phyloP scores from a whole-genome alignment of 1,140 invertebrate genomes.

The Adelges cooleyi region DNA sequence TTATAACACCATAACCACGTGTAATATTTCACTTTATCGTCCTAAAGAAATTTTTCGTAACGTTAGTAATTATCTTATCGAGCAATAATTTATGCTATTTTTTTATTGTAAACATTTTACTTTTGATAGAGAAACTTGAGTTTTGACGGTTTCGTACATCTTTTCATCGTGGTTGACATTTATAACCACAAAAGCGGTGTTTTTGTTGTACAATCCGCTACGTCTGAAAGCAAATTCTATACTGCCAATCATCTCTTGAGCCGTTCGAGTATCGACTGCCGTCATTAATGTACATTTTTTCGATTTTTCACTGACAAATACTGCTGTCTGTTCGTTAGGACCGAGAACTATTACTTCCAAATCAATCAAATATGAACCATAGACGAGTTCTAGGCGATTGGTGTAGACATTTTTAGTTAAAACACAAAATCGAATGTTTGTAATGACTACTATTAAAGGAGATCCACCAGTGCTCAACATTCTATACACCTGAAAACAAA shows the following conservation, averaged over 20 bases:
- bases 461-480: conserved; percentile 18
- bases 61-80: too few relatives aligned
- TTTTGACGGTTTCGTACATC: conserved; percentile 5
- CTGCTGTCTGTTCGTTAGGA: conserved; percentile 1
- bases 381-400: background rate
- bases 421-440: conserved; percentile 1
- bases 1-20: conserved; percentile 18
- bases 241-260: conserved; percentile 11
- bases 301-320: conserved; percentile 21
- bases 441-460: conserved; percentile 8
- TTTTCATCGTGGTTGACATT: conserved; percentile 1
- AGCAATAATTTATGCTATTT: too few relatives aligned
- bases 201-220: conserved; percentile 6
- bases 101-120: too few relatives aligned
- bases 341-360: conserved; percentile 5
- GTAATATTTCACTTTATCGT: conserved; percentile 14
- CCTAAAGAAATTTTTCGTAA: too few relatives aligned
- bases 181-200: conserved; percentile 12
- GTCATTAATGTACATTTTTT: conserved; percentile 18
- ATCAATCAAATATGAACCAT: background rate
- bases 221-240: conserved; percentile 6
- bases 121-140: background rate
- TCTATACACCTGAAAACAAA: conserved; percentile 8
- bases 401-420: conserved; percentile 13
- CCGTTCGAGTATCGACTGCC: conserved; percentile 3